Evolutionary conservation across 2,888 invertebrate species (phyloP).

Genomic region (Odontothrips loti): DNA sequence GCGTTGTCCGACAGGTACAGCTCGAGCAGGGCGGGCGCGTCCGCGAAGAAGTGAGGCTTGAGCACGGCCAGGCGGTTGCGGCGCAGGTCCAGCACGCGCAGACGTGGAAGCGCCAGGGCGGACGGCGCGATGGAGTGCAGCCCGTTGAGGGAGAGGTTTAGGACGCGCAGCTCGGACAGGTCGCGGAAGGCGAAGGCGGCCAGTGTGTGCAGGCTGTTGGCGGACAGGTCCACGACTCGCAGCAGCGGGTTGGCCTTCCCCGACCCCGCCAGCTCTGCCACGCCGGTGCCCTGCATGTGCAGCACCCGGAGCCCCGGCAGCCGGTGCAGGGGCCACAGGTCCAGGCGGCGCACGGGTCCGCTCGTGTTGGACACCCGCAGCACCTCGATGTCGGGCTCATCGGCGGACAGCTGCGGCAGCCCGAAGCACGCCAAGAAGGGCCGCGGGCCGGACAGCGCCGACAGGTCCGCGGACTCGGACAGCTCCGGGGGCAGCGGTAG

Average conservation of each 20-base stretch:
- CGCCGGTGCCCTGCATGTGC: slow-evolving; percentile 34
- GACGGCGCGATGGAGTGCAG: slow-evolving; percentile 38
- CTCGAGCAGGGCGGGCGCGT: slow-evolving; percentile 36
- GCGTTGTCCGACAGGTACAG: slow-evolving; percentile 37
- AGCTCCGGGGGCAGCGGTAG: not conserved
- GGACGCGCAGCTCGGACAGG: slow-evolving; percentile 36
- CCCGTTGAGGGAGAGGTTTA: slow-evolving; percentile 38
- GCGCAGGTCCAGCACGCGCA: slow-evolving; percentile 37
- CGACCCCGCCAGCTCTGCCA: slow-evolving; percentile 36
- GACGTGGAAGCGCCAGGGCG: slow-evolving; percentile 37
- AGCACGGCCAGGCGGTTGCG: slow-evolving; percentile 36
- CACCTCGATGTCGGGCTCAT: slow-evolving; percentile 33
- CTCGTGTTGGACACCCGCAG: slow-evolving; percentile 35
- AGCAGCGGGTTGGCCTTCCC: slow-evolving; percentile 37
- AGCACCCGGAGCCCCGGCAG: slow-evolving; percentile 34
- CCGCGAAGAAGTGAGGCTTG: slow-evolving; percentile 37
- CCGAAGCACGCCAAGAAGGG: not conserved
- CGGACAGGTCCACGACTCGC: slow-evolving; percentile 37
- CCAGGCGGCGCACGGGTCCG: slow-evolving; percentile 33
- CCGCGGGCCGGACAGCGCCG: not conserved
- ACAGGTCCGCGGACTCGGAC: slow-evolving; percentile 4
- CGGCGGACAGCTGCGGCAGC: not conserved
- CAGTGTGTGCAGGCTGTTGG: slow-evolving; percentile 37
- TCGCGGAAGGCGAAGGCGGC: slow-evolving; percentile 37
- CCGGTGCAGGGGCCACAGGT: slow-evolving; percentile 35